phyloP scores from a whole-genome alignment of 2,797 vertebrate genomes.

The Sebastes dallii region DNA sequence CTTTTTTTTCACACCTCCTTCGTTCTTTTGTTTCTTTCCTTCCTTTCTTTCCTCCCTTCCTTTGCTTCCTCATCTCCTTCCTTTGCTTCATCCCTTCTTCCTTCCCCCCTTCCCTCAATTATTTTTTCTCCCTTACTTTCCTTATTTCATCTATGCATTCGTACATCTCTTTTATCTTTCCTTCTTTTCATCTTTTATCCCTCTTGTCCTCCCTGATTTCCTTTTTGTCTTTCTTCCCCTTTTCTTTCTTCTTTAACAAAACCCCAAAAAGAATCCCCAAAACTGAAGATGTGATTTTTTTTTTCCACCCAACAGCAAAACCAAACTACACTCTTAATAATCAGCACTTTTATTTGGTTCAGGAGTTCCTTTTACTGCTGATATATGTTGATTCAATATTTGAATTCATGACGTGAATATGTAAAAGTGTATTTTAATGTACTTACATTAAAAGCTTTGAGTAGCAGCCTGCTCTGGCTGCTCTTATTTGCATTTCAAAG shows the following conservation, averaged over 20 bases:
- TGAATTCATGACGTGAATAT: neutral
- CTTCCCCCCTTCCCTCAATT: neutral
- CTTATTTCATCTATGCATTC: neutral
- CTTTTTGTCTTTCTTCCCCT: neutral
- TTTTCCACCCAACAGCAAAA: neutral
- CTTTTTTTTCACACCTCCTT: neutral
- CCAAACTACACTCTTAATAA: neutral
- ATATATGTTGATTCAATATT: neutral
- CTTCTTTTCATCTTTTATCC: neutral
- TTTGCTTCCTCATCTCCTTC: neutral
- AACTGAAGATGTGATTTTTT: neutral
- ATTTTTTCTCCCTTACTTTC: neutral
- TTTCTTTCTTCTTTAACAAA: neutral
- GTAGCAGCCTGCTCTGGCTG: neutral
- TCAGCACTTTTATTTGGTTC: neutral
- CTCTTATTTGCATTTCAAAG: conserved; percentile 7
- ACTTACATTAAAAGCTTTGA: neutral
- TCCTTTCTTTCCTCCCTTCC: neutral
- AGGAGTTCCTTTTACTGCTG: neutral
- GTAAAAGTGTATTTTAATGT: neutral
- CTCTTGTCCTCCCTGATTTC: neutral
- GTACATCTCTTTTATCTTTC: neutral
- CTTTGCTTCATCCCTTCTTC: neutral
- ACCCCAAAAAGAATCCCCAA: neutral
- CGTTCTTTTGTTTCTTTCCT: neutral